Conservation (phyloP, 2,888 invertebrate genomes). For the Ophioninae sp. region DNA sequence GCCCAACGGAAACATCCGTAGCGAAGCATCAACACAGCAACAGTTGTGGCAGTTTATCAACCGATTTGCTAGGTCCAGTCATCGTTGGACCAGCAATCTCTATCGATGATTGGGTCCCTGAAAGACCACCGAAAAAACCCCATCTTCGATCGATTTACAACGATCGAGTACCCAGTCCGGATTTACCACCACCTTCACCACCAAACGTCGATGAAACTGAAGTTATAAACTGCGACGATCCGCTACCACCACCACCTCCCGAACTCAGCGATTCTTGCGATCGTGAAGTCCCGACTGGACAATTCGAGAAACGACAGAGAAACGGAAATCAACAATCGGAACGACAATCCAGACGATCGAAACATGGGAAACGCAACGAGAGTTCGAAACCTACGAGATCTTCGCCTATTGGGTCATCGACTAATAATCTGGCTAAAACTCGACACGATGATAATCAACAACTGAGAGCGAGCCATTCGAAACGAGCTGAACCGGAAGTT, state of each 20-base stretch:
- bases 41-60: slow-evolving; percentile 84
- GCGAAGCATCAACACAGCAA: slow-evolving; percentile 83
- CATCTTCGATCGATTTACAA: slow-evolving; percentile 82
- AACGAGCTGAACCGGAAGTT: slow-evolving; percentile 68
- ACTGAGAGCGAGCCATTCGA: slow-evolving; percentile 54
- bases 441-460: slow-evolving; percentile 65
- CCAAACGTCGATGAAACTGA: slow-evolving; percentile 84
- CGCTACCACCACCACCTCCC: slow-evolving; percentile 86
- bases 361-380: slow-evolving; percentile 69
- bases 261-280: slow-evolving; percentile 76
- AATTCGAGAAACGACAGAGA: slow-evolving; percentile 70
- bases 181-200: slow-evolving; percentile 85
- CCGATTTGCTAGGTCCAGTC: slow-evolving; percentile 84
- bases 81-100: slow-evolving; percentile 85
- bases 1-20: slow-evolving; percentile 67
- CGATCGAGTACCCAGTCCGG: slow-evolving; percentile 84
- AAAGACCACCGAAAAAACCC: slow-evolving; percentile 90
- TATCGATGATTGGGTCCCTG: slow-evolving; percentile 87
- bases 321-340: slow-evolving; percentile 60
- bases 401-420: slow-evolving; percentile 67
- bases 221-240: slow-evolving; percentile 84
- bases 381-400: slow-evolving; percentile 69
- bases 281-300: slow-evolving; percentile 66
- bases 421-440: slow-evolving; percentile 59
- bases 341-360: slow-evolving; percentile 74